Conservation (phyloP, 1,140 invertebrate genomes). For the Nephila pilipes region DNA sequence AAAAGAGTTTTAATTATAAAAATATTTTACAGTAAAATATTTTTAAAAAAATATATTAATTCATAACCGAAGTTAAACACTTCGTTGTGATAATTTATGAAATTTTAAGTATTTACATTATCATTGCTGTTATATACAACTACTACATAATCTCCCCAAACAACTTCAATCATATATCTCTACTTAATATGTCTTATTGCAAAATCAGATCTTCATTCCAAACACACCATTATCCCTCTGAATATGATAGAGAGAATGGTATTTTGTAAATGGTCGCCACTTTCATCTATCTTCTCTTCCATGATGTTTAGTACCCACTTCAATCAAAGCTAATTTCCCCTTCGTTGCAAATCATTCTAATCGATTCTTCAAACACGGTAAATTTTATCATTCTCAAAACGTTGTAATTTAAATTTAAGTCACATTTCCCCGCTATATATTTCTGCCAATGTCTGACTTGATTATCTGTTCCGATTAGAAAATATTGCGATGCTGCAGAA, state of each 20-base stretch:
- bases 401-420: constrained; percentile 38
- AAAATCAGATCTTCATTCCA: neutral
- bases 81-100: too few relatives aligned
- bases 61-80: too few relatives aligned
- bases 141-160: too few relatives aligned
- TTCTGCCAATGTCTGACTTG: constrained; percentile 37
- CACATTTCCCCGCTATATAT: constrained; percentile 44
- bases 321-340: constrained; percentile 28
- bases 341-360: constrained; percentile 41
- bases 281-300: neutral
- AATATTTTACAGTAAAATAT: too few relatives aligned
- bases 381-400: constrained; percentile 41
- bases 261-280: constrained; percentile 31
- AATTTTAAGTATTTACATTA: too few relatives aligned
- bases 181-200: neutral
- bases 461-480: constrained; percentile 45
- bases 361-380: constrained; percentile 37
- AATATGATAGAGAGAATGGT: neutral
- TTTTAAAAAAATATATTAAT: too few relatives aligned
- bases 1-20: too few relatives aligned
- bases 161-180: neutral
- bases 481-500: constrained; percentile 5
- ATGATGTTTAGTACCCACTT: neutral
- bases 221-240: neutral
- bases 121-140: too few relatives aligned